Evolutionary conservation across 2,113 vertebrate genomes (phyloP).

Genomic region (Lichenostomus cassidix): DNA sequence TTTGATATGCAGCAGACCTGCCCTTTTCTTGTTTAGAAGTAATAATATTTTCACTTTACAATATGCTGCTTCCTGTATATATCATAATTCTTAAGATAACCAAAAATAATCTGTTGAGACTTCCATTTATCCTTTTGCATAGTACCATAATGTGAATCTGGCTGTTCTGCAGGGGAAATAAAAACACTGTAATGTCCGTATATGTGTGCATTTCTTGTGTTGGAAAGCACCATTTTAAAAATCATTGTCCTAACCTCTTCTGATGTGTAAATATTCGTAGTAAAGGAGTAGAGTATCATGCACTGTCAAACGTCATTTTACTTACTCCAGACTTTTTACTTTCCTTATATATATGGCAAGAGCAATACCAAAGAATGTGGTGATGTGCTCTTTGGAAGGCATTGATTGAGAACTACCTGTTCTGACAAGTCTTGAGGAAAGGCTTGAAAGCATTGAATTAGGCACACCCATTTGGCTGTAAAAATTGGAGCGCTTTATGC

Average conservation of each 20-base stretch:
- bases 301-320: not conserved
- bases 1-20: not conserved
- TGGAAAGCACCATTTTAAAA: not conserved
- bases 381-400: not conserved
- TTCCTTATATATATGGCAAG: not conserved
- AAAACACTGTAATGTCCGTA: not conserved
- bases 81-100: not conserved
- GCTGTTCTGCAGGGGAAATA: not conserved
- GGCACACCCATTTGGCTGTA: not conserved
- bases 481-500: not conserved
- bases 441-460: not conserved
- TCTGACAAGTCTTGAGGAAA: not conserved
- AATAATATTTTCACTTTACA: not conserved
- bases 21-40: not conserved
- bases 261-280: not conserved
- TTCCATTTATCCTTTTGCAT: not conserved
- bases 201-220: not conserved
- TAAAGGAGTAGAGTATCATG: not conserved
- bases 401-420: not conserved
- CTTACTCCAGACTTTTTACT: not conserved
- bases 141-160: not conserved
- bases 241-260: not conserved
- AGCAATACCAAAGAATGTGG: not conserved
- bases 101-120: not conserved
- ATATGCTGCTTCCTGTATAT: not conserved